Percentiles rank a stretch among this genome's conserved stretches.
These are phyloP conservation scores for Excalfactoria chinensis DNA, from an alignment of 2,113 vertebrate species.

Conservation along the genomic window DNA sequence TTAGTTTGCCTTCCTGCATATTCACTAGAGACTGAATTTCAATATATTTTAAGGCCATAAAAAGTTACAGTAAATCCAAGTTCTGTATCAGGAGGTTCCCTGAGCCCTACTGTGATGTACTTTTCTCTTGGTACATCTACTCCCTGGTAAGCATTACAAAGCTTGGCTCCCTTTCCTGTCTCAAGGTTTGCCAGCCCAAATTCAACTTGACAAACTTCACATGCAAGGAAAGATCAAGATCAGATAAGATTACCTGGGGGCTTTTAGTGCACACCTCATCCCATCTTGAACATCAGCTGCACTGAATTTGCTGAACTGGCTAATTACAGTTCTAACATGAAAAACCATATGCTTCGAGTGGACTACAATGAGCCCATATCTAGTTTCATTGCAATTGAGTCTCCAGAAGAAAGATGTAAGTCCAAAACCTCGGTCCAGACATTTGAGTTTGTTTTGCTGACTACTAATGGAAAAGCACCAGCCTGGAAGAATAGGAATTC, in stretches of 20 bases:
- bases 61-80: slow-evolving; percentile 41
- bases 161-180: background rate
- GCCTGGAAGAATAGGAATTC: background rate
- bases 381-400: background rate
- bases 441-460: background rate
- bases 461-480: background rate
- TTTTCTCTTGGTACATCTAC: background rate
- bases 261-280: background rate
- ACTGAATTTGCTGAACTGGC: background rate
- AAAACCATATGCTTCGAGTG: background rate
- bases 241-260: background rate
- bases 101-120: background rate
- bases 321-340: background rate
- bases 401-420: background rate
- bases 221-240: background rate
- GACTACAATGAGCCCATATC: background rate
- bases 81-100: slow-evolving; percentile 6
- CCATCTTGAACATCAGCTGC: background rate
- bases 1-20: slow-evolving; percentile 64
- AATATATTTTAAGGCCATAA: slow-evolving; percentile 50
- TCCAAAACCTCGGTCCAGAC: background rate
- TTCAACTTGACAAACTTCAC: background rate
- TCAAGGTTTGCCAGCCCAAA: background rate
- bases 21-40: slow-evolving; percentile 57
- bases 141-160: background rate